Base-by-base conservation (phyloP, 2,888 invertebrate genomes). In the Epinotia demarniana region DNA sequence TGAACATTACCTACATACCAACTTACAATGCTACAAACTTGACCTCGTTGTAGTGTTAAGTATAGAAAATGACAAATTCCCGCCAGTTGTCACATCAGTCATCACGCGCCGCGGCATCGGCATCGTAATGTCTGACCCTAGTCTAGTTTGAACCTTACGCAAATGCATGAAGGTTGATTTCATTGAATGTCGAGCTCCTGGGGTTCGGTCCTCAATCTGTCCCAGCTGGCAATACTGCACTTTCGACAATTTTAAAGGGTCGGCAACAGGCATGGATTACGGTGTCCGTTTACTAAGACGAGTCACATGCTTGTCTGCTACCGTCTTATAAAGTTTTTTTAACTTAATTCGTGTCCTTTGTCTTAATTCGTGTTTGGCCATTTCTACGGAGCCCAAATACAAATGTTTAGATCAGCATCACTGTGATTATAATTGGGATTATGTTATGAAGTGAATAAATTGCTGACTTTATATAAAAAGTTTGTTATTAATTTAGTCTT, bases 361-460 rank as follows among this genome's bases (percentile, higher is more conserved):
- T 5, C 6, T 53, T n/a, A n/a, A 6, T 6, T 53, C 49, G 49
- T 53, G 13, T 53, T 53, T 53, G 49, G 49, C 49, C 49, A 53
- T 53, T 53, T 53, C 49, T n/a, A 53, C 46, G 66, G 23, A 39
- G 19, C 4, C 53, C 18, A 63, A 27, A 73, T 55, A 57, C 9
- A 62, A 74, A 33, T 61, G 61, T 74, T 69, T 27, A 60, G 61
- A 69, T 62, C 63, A 46, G 69, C 60, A 19, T 19, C 62, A 74
- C 69, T 69, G 69, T 69, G 63, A 74, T 74, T 66, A 72, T 62
- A 55, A 73, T 69, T 49, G 74, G 63, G 69, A 63, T 72, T 64
- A 55, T 63, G 62, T 73, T 61, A 63, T 64, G 66, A 57, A 69
- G 57, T 74, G 74, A 74, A 74, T 74, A 70, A 74, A 74, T 43